Conservation (phyloP, 1,140 invertebrate genomes). For the Andrena cerasifolii region DNA sequence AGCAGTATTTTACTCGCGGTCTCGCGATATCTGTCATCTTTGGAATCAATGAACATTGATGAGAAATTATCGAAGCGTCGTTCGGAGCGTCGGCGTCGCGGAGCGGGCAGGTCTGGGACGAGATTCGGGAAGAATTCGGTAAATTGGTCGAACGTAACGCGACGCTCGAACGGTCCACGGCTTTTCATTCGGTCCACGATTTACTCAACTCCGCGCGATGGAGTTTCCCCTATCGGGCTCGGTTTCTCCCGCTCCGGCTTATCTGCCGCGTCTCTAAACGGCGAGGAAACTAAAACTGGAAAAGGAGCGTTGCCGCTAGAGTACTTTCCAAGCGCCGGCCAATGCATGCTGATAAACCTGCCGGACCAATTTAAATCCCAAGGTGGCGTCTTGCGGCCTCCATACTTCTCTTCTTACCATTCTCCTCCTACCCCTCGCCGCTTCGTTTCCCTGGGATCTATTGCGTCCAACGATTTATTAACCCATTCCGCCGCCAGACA, state of each 20-base stretch:
- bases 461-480: conserved; percentile 64
- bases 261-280: conserved; percentile 40
- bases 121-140: not conserved
- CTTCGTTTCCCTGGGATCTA: conserved; percentile 24
- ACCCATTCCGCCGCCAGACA: conserved; percentile 59
- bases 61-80: not conserved
- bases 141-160: conserved; percentile 32
- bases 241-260: conserved; percentile 34
- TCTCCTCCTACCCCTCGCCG: not conserved
- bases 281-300: conserved; percentile 29
- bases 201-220: not conserved
- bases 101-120: no score
- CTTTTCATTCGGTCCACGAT: conserved; percentile 24
- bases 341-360: conserved; percentile 71
- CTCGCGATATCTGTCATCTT: not conserved
- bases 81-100: not conserved
- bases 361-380: conserved; percentile 67
- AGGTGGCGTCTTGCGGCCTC: conserved; percentile 35
- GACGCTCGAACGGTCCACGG: conserved; percentile 10
- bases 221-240: conserved; percentile 7
- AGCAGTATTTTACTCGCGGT: not conserved
- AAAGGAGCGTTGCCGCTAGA: conserved; percentile 34
- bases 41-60: not conserved
- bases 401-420: not conserved
- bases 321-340: conserved; percentile 59